Conservation (phyloP, 92 coral and sea anemone species). For the Porites rus region DNA sequence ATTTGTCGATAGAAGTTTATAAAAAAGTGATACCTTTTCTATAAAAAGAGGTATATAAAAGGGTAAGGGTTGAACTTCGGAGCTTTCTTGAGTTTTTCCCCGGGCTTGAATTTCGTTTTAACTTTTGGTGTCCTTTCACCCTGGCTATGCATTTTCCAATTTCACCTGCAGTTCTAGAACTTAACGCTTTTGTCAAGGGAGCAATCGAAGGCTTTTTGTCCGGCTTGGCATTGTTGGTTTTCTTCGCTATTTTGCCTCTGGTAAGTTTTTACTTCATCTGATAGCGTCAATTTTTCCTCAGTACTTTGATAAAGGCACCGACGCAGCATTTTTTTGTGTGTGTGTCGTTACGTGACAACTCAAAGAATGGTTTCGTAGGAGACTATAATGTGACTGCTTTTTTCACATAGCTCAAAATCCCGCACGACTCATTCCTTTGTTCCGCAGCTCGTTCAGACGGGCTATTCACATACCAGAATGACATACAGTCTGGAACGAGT, state of each 20-base stretch:
- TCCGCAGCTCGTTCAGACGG: too few relatives aligned
- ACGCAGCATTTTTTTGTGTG: neutral
- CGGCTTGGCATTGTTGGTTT: conserved; percentile 75
- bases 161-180: conserved; percentile 68
- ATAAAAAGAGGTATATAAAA: too few relatives aligned
- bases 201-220: conserved; percentile 89
- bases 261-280: conserved; percentile 51
- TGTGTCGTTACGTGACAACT: too few relatives aligned
- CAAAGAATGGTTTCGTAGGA: too few relatives aligned
- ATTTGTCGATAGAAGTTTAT: too few relatives aligned
- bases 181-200: conserved; percentile 69
- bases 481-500: too few relatives aligned
- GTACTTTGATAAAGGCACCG: neutral
- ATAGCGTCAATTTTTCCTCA: neutral
- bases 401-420: too few relatives aligned
- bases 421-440: too few relatives aligned
- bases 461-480: too few relatives aligned
- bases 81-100: neutral
- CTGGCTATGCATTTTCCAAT: neutral
- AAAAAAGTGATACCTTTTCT: too few relatives aligned
- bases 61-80: too few relatives aligned
- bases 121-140: neutral
- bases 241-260: conserved; percentile 91
- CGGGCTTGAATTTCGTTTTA: neutral
- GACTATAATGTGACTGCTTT: too few relatives aligned